Evolutionary conservation across 2,797 vertebrate species (phyloP).

Genomic region (Bucorvus abyssinicus): DNA sequence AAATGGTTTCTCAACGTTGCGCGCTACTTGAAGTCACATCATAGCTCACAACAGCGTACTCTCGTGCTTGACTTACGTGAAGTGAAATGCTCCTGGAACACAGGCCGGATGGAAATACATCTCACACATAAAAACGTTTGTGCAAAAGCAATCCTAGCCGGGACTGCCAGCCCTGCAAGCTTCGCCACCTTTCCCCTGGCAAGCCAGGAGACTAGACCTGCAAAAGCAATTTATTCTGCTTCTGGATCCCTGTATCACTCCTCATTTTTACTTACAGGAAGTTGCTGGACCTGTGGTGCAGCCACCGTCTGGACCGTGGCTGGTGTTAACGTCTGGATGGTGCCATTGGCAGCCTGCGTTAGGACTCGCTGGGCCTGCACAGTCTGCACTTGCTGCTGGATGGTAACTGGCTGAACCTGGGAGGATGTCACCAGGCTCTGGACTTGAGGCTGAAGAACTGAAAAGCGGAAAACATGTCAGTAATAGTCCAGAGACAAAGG

Average conservation of each 20-base stretch:
- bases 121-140: not conserved
- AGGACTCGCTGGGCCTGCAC: slow-evolving; percentile 85
- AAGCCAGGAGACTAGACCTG: not conserved
- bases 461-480: slow-evolving; percentile 31
- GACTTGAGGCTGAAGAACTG: slow-evolving; percentile 94
- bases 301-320: slow-evolving; percentile 86
- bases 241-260: not conserved
- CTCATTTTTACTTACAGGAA: slow-evolving; percentile 72
- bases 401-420: slow-evolving; percentile 90
- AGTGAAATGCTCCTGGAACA: not conserved
- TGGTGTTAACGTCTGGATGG: slow-evolving; percentile 78
- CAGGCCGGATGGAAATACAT: not conserved
- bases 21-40: not conserved
- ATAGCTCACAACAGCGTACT: not conserved
- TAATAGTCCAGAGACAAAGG: not conserved
- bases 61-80: not conserved
- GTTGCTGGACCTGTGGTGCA: slow-evolving; percentile 91
- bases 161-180: not conserved
- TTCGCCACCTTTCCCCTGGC: not conserved
- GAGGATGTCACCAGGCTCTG: slow-evolving; percentile 91
- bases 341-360: slow-evolving; percentile 81
- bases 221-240: not conserved
- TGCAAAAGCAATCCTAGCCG: not conserved
- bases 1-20: not conserved
- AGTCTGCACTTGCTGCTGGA: slow-evolving; percentile 90